Conservation (phyloP, 1,140 invertebrate species). For the Glossosoma conforme region DNA sequence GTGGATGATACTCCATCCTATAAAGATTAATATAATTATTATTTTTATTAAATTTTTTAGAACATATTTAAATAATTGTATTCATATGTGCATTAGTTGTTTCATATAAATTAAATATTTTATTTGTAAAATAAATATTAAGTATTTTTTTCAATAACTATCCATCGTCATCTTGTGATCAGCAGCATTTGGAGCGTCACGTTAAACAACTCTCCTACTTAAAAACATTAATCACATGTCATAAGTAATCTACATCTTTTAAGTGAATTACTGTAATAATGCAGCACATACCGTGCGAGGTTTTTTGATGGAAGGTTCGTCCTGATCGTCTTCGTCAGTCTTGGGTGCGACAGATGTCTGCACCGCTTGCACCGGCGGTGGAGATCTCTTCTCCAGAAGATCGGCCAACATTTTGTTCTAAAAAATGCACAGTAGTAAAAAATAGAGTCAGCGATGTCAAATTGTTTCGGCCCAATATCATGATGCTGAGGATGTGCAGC, state of each 20-base stretch:
- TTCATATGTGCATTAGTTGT: no score
- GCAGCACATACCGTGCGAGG: slow-evolving; percentile 9
- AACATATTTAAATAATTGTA: neutral
- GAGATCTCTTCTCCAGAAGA: slow-evolving; percentile 47
- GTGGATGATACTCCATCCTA: slow-evolving; percentile 45
- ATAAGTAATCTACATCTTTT: no score
- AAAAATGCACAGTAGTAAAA: slow-evolving; percentile 1
- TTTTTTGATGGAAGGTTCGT: slow-evolving; percentile 27
- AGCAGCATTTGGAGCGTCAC: no score
- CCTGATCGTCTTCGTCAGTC: slow-evolving; percentile 16
- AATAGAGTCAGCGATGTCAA: neutral
- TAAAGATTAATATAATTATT: neutral
- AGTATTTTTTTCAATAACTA: no score
- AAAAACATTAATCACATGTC: no score
- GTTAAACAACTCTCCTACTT: no score
- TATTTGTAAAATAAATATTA: no score
- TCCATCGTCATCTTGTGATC: no score
- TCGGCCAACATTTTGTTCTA: slow-evolving; percentile 51
- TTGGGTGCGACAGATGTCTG: neutral
- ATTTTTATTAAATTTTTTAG: neutral
- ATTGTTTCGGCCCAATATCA: no score
- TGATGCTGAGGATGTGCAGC: no score
- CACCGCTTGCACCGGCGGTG: slow-evolving; percentile 39
- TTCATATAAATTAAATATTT: no score
- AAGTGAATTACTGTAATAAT: neutral